Evolutionary conservation across 2,888 invertebrate genomes (phyloP).

Genomic region (Allacma fusca): DNA sequence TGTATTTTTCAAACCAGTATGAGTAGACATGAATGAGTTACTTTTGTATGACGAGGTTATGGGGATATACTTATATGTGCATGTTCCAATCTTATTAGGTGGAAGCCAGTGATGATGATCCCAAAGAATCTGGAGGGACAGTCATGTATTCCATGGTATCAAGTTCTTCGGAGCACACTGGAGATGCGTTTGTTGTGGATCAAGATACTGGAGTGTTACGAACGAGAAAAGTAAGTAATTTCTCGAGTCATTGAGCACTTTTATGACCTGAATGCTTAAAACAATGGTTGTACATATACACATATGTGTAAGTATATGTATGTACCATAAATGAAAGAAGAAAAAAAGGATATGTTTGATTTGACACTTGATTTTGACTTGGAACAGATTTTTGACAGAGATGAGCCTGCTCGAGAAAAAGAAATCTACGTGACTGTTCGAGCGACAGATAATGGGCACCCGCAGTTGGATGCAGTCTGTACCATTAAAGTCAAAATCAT

Average conservation of each 20-base stretch:
- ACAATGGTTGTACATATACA: background rate
- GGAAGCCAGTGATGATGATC: conserved; percentile 76
- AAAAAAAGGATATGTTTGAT: conserved; percentile 24
- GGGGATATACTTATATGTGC: no score
- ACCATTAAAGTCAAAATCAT: conserved; percentile 89
- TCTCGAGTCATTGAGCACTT: conserved; percentile 27
- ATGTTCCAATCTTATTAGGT: conserved; percentile 67
- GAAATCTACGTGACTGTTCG: conserved; percentile 83
- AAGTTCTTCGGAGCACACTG: conserved; percentile 69
- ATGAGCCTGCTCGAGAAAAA: conserved; percentile 86
- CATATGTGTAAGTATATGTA: conserved; percentile 9
- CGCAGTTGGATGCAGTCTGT: conserved; percentile 90
- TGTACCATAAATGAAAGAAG: background rate
- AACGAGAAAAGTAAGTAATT: conserved; percentile 72
- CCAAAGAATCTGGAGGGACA: conserved; percentile 76
- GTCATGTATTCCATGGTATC: conserved; percentile 78
- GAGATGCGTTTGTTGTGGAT: conserved; percentile 77
- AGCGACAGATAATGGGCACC: conserved; percentile 87
- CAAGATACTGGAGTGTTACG: conserved; percentile 77
- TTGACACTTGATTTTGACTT: conserved; percentile 12
- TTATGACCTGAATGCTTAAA: background rate
- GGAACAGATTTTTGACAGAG: conserved; percentile 80
- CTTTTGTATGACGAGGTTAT: no score
- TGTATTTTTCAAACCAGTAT: background rate
- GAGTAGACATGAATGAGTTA: no score